Evolutionary conservation across 2,113 vertebrate species (phyloP).

Genomic region (Mormoops blainvillei): DNA sequence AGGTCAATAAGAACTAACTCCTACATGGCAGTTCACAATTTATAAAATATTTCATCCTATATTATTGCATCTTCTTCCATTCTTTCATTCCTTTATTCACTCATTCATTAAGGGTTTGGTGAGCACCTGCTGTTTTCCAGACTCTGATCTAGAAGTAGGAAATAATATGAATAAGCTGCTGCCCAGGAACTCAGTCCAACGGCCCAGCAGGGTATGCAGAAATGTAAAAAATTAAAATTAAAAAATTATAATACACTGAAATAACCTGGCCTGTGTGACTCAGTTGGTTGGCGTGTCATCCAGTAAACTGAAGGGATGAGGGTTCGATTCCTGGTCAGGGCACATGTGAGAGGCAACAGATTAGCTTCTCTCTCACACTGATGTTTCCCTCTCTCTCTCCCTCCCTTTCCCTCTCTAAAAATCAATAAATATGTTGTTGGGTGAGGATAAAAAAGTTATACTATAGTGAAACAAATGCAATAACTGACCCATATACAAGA

Average conservation of each 20-base stretch:
- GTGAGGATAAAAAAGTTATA: neutral
- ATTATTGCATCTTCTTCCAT: neutral
- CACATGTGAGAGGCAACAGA: no score
- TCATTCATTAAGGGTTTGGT: neutral
- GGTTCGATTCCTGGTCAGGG: no score
- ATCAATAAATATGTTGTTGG: no score
- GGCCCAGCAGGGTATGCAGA: neutral
- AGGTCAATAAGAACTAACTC: neutral
- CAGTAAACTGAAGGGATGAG: no score
- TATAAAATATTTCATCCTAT: neutral
- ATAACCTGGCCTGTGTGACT: no score
- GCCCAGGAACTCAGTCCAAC: neutral
- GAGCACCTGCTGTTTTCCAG: neutral
- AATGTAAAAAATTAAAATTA: neutral
- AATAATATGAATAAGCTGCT: neutral
- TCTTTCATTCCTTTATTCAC: neutral
- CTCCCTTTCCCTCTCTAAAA: no score
- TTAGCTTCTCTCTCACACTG: no score
- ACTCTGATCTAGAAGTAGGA: neutral
- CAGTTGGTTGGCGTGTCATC: no score
- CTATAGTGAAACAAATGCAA: neutral
- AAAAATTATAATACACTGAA: neutral
- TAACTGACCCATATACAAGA: neutral
- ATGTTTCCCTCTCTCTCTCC: no score
- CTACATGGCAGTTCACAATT: neutral